These are phyloP conservation scores for Acleris holmiana DNA, from an alignment of 2,888 invertebrate genomes.

Conservation along the genomic window DNA sequence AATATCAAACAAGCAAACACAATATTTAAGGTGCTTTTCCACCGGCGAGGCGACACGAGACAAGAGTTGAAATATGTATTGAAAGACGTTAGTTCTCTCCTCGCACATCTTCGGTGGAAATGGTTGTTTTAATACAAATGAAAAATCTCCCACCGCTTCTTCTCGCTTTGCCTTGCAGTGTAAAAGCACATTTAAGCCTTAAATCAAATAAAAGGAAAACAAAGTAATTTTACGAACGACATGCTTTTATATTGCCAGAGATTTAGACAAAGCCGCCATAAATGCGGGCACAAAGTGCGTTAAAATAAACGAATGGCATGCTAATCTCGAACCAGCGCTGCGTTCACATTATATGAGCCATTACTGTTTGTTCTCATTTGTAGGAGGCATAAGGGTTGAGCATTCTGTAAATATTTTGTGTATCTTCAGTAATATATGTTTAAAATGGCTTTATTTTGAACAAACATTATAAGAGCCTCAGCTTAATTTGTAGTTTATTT, in stretches of 20 bases:
- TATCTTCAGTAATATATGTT: neutral
- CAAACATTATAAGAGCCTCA: neutral
- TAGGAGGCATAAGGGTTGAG: conserved; percentile 10
- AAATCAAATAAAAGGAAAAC: neutral
- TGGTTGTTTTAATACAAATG: too few relatives aligned
- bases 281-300: conserved; percentile 32
- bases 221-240: conserved; percentile 12
- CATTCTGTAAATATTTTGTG: conserved; percentile 3
- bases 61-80: too few relatives aligned
- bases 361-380: conserved; percentile 40
- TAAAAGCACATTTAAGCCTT: too few relatives aligned
- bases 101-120: too few relatives aligned
- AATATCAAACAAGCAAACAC: too few relatives aligned
- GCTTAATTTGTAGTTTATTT: too few relatives aligned
- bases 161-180: too few relatives aligned
- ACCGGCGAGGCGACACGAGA: too few relatives aligned
- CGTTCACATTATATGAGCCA: conserved; percentile 36
- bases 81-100: too few relatives aligned
- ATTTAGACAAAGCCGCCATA: conserved; percentile 32
- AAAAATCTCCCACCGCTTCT: too few relatives aligned
- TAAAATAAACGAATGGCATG: conserved; percentile 35
- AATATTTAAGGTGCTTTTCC: too few relatives aligned
- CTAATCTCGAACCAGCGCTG: conserved; percentile 31
- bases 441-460: neutral
- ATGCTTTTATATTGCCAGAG: conserved; percentile 14